A percentile compares a stretch with the other conserved stretches of the same genome.
Evolutionary conservation across 2,888 invertebrate species (phyloP).

Genomic region (Galerucella pusilla): DNA sequence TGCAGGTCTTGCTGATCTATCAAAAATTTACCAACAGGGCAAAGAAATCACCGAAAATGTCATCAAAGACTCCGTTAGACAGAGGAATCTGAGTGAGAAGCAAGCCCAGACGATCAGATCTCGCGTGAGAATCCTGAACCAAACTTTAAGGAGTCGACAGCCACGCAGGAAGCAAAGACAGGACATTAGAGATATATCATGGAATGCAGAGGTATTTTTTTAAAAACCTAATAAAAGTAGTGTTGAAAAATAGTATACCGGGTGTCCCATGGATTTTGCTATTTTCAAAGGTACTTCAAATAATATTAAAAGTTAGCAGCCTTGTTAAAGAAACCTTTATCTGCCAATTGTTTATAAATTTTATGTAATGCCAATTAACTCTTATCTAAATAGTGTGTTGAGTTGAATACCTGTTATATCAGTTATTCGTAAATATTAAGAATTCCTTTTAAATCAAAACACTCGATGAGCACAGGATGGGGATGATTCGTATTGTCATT

Average conservation of each 20-base stretch:
- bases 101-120: conserved; percentile 83
- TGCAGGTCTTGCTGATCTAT: conserved; percentile 78
- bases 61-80: conserved; percentile 69
- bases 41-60: conserved; percentile 75
- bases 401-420: conserved; percentile 2
- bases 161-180: conserved; percentile 70
- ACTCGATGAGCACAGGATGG: background rate
- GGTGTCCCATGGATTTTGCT: too few relatives aligned
- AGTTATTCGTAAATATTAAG: conserved; percentile 3
- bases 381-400: background rate
- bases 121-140: conserved; percentile 80
- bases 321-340: background rate
- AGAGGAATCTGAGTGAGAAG: conserved; percentile 73
- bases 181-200: conserved; percentile 85
- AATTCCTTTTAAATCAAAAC: background rate
- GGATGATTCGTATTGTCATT: background rate
- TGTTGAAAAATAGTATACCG: too few relatives aligned
- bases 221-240: conserved; percentile 5
- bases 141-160: conserved; percentile 76
- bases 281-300: too few relatives aligned
- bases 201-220: conserved; percentile 78
- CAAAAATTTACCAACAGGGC: conserved; percentile 77
- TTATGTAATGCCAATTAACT: background rate
- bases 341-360: background rate
- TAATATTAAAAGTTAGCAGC: background rate